Conservation (phyloP, 2,888 invertebrate species). For the Dione vanillae region DNA sequence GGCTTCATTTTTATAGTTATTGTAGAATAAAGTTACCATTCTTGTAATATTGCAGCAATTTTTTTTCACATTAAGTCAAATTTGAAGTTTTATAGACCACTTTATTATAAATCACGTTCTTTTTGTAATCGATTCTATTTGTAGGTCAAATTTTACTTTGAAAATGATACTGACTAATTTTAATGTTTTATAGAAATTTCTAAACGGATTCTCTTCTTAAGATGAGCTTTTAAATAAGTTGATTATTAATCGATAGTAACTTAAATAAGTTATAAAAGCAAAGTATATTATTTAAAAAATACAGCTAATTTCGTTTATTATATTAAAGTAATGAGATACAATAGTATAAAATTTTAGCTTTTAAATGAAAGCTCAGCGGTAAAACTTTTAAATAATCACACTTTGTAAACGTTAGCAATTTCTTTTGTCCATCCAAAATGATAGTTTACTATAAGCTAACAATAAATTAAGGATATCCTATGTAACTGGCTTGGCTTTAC, state of each 20-base stretch:
- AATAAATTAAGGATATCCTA: neutral
- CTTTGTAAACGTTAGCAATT: too few relatives aligned
- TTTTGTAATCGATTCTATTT: neutral
- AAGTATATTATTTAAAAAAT: neutral
- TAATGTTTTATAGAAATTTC: neutral
- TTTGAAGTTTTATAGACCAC: neutral
- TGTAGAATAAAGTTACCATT: neutral
- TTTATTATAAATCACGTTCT: neutral
- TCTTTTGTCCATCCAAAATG: too few relatives aligned
- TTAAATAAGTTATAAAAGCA: neutral
- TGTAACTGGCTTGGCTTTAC: neutral
- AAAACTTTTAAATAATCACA: too few relatives aligned
- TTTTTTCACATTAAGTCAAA: neutral
- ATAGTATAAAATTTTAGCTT: neutral
- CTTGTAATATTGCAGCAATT: neutral
- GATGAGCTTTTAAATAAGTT: neutral
- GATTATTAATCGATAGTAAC: neutral
- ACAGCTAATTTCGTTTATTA: neutral
- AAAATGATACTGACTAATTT: neutral
- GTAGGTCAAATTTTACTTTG: neutral
- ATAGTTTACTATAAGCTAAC: neutral
- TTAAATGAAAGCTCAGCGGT: neutral
- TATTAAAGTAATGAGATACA: neutral
- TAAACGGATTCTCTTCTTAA: neutral
- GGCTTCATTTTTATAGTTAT: neutral